Conservation (phyloP, 2,797 vertebrate genomes). For the Phataginus tricuspis region DNA sequence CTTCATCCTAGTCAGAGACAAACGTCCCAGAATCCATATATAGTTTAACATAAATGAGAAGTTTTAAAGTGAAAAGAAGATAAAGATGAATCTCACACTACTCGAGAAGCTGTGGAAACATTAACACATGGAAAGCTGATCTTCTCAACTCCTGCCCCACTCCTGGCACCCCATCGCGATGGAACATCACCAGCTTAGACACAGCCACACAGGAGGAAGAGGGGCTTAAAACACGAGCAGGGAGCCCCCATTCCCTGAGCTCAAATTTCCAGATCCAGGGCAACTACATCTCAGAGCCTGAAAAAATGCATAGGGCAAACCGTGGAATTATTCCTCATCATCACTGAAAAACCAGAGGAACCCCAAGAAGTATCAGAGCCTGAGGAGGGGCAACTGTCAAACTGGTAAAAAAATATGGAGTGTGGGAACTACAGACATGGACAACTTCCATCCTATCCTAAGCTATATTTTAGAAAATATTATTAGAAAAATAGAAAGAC, state of each 20-base stretch:
- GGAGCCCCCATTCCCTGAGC: not conserved
- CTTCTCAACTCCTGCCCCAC: not conserved
- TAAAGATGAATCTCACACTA: not conserved
- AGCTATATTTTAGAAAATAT: constrained; percentile 21
- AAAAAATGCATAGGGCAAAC: not conserved
- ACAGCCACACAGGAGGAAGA: not conserved
- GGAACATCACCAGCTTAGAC: not conserved
- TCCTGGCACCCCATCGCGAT: not conserved
- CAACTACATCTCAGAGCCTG: not conserved
- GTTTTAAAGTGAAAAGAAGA: not conserved
- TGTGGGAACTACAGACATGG: not conserved
- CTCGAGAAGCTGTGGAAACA: not conserved
- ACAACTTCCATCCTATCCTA: not conserved
- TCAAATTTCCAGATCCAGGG: not conserved
- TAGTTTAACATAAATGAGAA: not conserved
- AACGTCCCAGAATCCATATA: not conserved
- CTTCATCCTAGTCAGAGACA: not conserved
- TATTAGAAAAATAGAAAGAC: constrained; percentile 17
- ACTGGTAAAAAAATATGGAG: not conserved
- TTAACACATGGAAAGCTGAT: not conserved
- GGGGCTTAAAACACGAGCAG: not conserved
- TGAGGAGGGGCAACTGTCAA: not conserved
- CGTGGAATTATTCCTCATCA: not conserved
- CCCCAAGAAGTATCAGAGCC: not conserved
- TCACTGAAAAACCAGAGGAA: constrained; percentile 4